phyloP scores from a whole-genome alignment of 2,113 vertebrate species.

The Lasiurus cinereus region DNA sequence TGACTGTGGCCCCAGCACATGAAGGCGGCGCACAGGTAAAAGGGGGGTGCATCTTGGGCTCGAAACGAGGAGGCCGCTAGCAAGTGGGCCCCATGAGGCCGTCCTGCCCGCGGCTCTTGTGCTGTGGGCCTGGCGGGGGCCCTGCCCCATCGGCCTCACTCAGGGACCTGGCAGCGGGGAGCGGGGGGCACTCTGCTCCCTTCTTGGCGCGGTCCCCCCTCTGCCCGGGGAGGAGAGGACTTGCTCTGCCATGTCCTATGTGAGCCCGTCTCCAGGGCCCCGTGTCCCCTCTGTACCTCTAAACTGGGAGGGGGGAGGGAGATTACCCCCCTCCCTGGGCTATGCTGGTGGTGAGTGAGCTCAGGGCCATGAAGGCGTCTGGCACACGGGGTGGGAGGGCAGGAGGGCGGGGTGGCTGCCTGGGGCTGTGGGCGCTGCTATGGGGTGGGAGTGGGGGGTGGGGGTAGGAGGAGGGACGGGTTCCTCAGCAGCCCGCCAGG shows the following conservation, averaged over 20 bases:
- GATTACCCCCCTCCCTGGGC: neutral
- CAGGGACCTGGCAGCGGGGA: neutral
- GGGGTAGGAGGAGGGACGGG: rapidly evolving
- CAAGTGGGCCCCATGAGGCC: neutral
- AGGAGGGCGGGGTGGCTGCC: neutral
- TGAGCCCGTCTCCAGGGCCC: neutral
- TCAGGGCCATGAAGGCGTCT: rapidly evolving
- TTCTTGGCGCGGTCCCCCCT: neutral
- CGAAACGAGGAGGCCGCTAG: neutral
- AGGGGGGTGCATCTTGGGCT: neutral
- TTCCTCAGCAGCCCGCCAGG: neutral
- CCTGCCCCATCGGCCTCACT: rapidly evolving
- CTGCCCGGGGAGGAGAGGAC: too few species aligned
- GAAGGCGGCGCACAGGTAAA: neutral
- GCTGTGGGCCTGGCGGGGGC: neutral
- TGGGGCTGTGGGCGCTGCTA: rapidly evolving
- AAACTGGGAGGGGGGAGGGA: neutral
- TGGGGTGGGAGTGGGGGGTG: too few species aligned
- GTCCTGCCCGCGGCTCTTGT: neutral
- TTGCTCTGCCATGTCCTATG: rapidly evolving
- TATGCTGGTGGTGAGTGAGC: neutral
- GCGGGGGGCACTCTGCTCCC: neutral
- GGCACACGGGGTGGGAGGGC: neutral
- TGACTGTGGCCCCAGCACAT: neutral
- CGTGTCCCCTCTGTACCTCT: neutral